Percentiles rank a stretch among this genome's conserved stretches.
These are phyloP conservation scores for Galago senegalensis DNA, from an alignment of 2,797 vertebrate genomes.

Conservation along the genomic window DNA sequence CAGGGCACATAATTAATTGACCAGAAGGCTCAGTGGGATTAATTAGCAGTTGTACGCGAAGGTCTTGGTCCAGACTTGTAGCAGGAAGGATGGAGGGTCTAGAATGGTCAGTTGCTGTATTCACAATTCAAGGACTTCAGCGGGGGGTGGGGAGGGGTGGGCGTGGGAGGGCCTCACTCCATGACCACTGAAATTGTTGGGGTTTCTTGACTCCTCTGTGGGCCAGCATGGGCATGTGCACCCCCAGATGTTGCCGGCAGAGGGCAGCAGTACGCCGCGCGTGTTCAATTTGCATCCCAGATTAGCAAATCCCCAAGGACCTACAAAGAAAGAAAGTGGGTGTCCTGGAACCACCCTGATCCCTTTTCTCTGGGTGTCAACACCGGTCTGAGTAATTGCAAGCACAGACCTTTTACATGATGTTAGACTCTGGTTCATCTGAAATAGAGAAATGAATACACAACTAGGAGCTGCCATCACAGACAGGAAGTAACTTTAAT, in stretches of 20 bases:
- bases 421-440: conserved; percentile 57
- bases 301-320: conserved; percentile 79
- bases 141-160: too few species aligned
- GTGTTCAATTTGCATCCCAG: conserved; percentile 81
- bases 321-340: conserved; percentile 74
- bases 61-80: conserved; percentile 41
- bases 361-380: conserved; percentile 74
- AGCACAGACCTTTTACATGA: conserved; percentile 41
- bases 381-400: conserved; percentile 53
- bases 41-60: conserved; percentile 71
- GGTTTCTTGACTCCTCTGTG: neutral
- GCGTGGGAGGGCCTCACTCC: neutral
- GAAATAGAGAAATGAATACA: conserved; percentile 90
- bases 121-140: neutral
- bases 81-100: neutral
- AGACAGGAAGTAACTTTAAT: conserved; percentile 99
- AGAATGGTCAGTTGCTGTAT: conserved; percentile 11
- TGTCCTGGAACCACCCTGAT: conserved; percentile 38
- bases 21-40: conserved; percentile 71
- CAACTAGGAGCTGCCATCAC: conserved; percentile 92
- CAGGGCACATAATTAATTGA: conserved; percentile 70
- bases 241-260: conserved; percentile 65
- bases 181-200: neutral
- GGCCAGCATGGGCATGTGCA: neutral
- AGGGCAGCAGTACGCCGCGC: conserved; percentile 83